These are phyloP conservation scores for Lamellibrachia satsuma DNA, from an alignment of 2,888 invertebrate genomes.

Conservation along the genomic window DNA sequence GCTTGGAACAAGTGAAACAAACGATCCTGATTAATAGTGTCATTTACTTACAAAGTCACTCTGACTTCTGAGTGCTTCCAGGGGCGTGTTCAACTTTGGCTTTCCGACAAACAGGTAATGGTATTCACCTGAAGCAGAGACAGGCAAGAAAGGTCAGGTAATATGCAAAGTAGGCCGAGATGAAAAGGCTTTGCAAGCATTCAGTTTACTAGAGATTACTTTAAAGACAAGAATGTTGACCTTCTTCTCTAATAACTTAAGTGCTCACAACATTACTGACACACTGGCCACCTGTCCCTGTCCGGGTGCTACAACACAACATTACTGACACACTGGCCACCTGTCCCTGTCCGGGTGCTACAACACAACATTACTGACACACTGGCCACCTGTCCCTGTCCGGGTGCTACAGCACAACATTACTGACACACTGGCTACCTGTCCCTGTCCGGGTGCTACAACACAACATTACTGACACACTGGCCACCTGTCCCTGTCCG, in stretches of 20 bases:
- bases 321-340: too few relatives aligned
- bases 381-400: too few relatives aligned
- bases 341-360: too few relatives aligned
- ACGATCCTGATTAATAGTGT: background rate
- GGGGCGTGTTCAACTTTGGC: slow-evolving; percentile 55
- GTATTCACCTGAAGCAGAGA: slow-evolving; percentile 52
- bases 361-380: too few relatives aligned
- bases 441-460: too few relatives aligned
- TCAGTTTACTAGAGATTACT: background rate
- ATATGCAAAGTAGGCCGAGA: background rate
- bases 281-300: background rate
- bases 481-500: too few relatives aligned
- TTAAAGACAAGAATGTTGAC: background rate
- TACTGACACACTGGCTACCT: too few relatives aligned
- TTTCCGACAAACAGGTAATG: slow-evolving; percentile 63
- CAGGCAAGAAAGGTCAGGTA: background rate
- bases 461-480: too few relatives aligned
- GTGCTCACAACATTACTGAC: background rate
- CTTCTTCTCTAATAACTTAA: background rate
- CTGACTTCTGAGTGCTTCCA: slow-evolving; percentile 53
- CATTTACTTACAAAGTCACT: slow-evolving; percentile 55
- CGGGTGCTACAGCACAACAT: too few relatives aligned
- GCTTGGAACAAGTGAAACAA: background rate
- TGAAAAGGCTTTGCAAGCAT: background rate
- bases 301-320: background rate